Evolutionary conservation across 2,113 vertebrate species (phyloP).

Genomic region (Capreolus pygargus): DNA sequence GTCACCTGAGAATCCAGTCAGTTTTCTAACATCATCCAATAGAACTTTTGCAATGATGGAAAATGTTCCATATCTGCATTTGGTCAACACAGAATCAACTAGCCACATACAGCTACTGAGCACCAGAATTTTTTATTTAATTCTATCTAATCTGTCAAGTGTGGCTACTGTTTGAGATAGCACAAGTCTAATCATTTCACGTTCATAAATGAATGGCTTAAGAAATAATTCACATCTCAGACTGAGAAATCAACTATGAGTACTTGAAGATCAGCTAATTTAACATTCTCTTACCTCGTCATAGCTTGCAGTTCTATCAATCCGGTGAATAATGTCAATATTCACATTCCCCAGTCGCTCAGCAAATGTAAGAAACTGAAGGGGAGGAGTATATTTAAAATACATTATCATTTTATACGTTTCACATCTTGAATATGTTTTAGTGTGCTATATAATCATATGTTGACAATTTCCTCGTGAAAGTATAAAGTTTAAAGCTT

Average conservation of each 20-base stretch:
- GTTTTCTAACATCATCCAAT: background rate
- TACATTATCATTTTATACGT: background rate
- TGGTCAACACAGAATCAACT: background rate
- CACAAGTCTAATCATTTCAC: background rate
- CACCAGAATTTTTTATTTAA: background rate
- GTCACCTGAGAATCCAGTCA: background rate
- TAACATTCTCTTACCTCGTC: conserved; percentile 87
- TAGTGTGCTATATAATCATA: background rate
- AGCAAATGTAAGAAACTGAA: conserved; percentile 96
- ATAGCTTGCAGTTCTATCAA: conserved; percentile 92
- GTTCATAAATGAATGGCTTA: background rate
- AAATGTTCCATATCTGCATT: background rate
- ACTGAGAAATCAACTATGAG: background rate
- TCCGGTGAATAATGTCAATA: conserved; percentile 96
- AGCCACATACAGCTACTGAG: background rate
- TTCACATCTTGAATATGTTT: background rate
- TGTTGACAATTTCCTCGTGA: background rate
- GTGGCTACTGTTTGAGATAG: background rate
- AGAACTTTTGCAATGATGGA: background rate
- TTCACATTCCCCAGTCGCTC: conserved; percentile 95
- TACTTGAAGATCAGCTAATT: background rate
- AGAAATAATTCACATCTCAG: background rate
- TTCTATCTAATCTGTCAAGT: background rate
- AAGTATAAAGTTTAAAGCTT: background rate
- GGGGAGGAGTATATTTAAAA: background rate